Evolutionary conservation across 2,113 vertebrate genomes (phyloP).

Genomic region (Helogale parvula): DNA sequence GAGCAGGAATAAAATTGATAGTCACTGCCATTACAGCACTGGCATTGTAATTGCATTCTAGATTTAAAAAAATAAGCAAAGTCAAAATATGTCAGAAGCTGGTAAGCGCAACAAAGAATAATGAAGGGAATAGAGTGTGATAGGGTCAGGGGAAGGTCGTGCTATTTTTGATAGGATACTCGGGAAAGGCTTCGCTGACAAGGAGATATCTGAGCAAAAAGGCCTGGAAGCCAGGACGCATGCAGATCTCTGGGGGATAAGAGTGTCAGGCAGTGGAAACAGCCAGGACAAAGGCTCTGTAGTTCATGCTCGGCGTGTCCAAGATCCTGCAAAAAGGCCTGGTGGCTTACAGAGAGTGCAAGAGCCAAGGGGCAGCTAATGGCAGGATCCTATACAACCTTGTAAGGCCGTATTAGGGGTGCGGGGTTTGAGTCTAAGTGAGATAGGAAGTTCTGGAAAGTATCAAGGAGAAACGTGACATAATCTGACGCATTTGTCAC

Average conservation of each 20-base stretch:
- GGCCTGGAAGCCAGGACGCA: background rate
- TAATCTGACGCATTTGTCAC: background rate
- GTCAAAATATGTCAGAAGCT: conserved; percentile 11
- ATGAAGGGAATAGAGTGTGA: background rate
- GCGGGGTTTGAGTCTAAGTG: background rate
- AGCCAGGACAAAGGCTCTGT: background rate
- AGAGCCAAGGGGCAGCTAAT: background rate
- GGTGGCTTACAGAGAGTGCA: background rate
- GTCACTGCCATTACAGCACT: background rate
- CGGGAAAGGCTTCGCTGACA: background rate
- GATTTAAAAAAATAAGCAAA: background rate
- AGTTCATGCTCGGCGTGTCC: background rate
- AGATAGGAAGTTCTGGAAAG: background rate
- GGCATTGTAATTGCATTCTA: background rate
- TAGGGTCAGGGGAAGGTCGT: background rate
- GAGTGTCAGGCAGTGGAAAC: background rate
- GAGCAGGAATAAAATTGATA: background rate
- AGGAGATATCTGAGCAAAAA: background rate
- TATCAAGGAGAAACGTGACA: background rate
- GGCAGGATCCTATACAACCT: background rate
- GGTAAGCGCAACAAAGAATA: background rate
- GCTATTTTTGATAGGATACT: background rate
- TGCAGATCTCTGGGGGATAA: background rate
- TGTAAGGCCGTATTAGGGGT: background rate
- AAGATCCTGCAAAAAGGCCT: background rate